These are phyloP conservation scores for Champsocephalus gunnari DNA, from an alignment of 2,797 vertebrate genomes.

Conservation along the genomic window DNA sequence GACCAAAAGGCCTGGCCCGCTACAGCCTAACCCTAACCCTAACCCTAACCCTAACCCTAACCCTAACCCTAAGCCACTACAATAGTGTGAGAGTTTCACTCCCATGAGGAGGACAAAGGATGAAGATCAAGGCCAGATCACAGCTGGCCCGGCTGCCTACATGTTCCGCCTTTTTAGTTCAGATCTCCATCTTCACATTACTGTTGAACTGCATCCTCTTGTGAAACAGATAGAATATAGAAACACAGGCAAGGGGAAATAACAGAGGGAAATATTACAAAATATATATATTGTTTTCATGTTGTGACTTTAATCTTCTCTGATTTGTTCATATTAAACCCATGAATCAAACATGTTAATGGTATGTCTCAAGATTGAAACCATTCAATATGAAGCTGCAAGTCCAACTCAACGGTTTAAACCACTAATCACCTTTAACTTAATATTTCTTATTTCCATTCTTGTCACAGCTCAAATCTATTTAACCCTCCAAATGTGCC, in stretches of 20 bases:
- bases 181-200: conserved; percentile 37
- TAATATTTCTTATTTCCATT: conserved; percentile 2
- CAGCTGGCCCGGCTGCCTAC: conserved; percentile 25
- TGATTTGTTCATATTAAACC: neutral
- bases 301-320: neutral
- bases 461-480: conserved; percentile 2
- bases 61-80: too few relatives aligned
- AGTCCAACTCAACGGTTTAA: neutral
- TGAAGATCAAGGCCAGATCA: conserved; percentile 37
- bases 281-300: neutral
- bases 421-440: neutral
- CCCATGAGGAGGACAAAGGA: conserved; percentile 75
- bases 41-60: too few relatives aligned
- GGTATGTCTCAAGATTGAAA: neutral
- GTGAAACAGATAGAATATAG: conserved; percentile 56
- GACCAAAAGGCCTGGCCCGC: conserved; percentile 47
- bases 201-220: conserved; percentile 52
- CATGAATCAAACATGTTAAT: neutral
- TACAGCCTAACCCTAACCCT: too few relatives aligned
- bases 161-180: neutral
- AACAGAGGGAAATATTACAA: neutral
- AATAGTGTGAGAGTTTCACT: conserved; percentile 64
- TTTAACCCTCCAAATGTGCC: neutral
- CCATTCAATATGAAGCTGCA: neutral
- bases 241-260: neutral